Percentiles rank a stretch among this genome's conserved stretches.
Conservation (phyloP, 2,797 vertebrate species). For the Octomys mimax region DNA sequence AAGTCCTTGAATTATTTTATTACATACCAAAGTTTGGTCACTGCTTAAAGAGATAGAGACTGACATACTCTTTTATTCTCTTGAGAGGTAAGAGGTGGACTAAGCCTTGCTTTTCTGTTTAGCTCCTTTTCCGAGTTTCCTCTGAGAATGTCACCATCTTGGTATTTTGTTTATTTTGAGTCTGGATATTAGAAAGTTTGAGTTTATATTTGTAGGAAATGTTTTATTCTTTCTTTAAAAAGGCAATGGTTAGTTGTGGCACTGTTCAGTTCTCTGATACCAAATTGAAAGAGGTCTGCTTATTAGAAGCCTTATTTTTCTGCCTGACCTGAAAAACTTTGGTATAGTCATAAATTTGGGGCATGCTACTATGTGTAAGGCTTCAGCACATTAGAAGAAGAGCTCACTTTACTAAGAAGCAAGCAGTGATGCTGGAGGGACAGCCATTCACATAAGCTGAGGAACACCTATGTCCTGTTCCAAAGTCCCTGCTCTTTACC, state of each 20-base stretch:
- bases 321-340: background rate
- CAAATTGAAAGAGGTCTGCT: constrained; percentile 34
- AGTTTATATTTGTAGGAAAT: constrained; percentile 26
- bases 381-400: background rate
- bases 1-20: constrained; percentile 38
- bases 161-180: constrained; percentile 20
- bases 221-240: constrained; percentile 40
- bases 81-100: background rate
- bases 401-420: background rate
- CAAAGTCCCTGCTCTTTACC: background rate
- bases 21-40: background rate
- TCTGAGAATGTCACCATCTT: background rate
- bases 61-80: background rate
- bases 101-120: constrained; percentile 16
- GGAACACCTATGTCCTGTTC: accelerated
- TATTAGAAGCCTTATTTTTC: constrained; percentile 47
- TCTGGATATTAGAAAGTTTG: constrained; percentile 21
- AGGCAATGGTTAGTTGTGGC: constrained; percentile 32
- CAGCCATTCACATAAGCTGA: background rate
- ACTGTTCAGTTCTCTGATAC: constrained; percentile 18
- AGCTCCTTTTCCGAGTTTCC: constrained; percentile 20
- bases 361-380: background rate
- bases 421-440: background rate
- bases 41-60: background rate
- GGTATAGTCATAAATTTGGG: background rate